Conservation (phyloP, 2,888 invertebrate genomes). For the Amblyjoppa proteus region DNA sequence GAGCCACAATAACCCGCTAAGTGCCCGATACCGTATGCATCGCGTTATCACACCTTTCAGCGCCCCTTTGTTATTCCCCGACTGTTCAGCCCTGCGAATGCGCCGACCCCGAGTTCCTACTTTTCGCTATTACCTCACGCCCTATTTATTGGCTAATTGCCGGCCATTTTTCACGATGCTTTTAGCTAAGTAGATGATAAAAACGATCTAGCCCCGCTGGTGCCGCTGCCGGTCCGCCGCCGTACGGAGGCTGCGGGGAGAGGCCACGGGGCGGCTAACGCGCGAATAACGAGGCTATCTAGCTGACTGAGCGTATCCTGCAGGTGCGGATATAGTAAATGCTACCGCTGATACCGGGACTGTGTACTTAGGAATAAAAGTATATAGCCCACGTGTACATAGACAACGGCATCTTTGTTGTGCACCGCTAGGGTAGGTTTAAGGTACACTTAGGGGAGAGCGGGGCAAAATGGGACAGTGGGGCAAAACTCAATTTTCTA, state of each 20-base stretch:
- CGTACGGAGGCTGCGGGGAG: conserved; percentile 20
- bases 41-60: background rate
- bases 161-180: conserved; percentile 75
- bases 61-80: conserved; percentile 9
- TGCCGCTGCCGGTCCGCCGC: conserved; percentile 22
- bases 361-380: conserved; percentile 37
- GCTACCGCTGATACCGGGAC: conserved; percentile 33
- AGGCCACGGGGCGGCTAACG: conserved; percentile 33
- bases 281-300: conserved; percentile 61
- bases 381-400: conserved; percentile 19
- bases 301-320: conserved; percentile 60
- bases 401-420: conserved; percentile 46
- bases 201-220: conserved; percentile 53
- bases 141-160: conserved; percentile 77
- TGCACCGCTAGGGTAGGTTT: conserved; percentile 39
- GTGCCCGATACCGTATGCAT: conserved; percentile 13
- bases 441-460: background rate
- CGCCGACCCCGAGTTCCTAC: conserved; percentile 51
- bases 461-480: too few species aligned
- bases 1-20: conserved; percentile 7
- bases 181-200: conserved; percentile 76
- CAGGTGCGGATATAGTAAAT: conserved; percentile 48
- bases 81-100: conserved; percentile 12
- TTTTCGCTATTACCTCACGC: conserved; percentile 53
- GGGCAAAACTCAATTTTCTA: too few species aligned